Base-by-base conservation (phyloP, 2,888 invertebrate species). In the Congeria kusceri region DNA sequence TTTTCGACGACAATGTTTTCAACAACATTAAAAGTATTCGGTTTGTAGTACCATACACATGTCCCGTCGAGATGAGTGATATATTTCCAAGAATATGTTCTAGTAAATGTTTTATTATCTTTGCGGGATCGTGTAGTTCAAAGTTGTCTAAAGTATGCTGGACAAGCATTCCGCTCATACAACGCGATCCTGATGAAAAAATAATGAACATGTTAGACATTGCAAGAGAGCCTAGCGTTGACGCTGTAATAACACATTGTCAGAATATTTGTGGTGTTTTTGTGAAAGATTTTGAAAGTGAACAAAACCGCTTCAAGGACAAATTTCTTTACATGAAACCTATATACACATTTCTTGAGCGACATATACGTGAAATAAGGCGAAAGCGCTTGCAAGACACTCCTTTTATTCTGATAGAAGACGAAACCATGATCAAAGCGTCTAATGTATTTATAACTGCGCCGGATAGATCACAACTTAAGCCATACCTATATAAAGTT, bases 1-100 rank as follows among this genome's bases (percentile, higher is more conserved):
- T 39, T 46, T 63, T 1, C 71, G 72, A 49, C 62, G 64, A 23
- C 47, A 71, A 44, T 63, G 56, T 27, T 11, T 39, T 39, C 15
- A 39, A 15, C 39, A 39, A 15, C 39, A 39, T 39, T 39, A 39
- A 39, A 39, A 15, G 39, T 39, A 39, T 39, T 39, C 9, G 15
- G 39, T 39, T 39, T 39, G 39, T 39, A 13, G 39, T 9, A 7
- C 39, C 39, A 39, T 39, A 39, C 39, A 39, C 39, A 9, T 13
- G 9, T 5, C 15, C 39, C 5, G 9, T 15, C 1, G 39, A 39
- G 15, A 39, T 39, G 39, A 15, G 15, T 13, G 15, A 9, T 15
- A 39, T 39, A 13, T 39, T 39, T 39, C 39, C 13, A 39, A 15
- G 13, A 11, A 1, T 13, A 13, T 39, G 39, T 15, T 39, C 39